phyloP scores from a whole-genome alignment of 2,888 invertebrate species.

The Alcis repandata region DNA sequence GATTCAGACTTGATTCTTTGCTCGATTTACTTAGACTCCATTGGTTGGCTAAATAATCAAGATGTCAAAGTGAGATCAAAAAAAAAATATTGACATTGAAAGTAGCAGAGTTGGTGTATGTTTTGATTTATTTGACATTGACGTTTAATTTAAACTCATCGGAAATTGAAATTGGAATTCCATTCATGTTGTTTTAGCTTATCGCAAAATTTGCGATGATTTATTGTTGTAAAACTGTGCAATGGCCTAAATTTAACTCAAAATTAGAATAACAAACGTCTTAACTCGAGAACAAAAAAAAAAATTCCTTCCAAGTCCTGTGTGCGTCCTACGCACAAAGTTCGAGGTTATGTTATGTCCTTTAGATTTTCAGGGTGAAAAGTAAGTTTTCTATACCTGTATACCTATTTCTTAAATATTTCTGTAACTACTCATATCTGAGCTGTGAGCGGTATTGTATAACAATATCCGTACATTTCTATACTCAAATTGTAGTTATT shows the following conservation, averaged over 20 bases:
- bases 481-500: neutral
- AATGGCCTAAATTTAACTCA: constrained; percentile 42
- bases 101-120: neutral
- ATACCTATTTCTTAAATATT: constrained; percentile 18
- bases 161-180: constrained; percentile 42
- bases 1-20: no score
- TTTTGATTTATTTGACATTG: constrained; percentile 29
- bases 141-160: neutral
- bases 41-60: no score
- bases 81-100: neutral
- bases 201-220: constrained; percentile 55
- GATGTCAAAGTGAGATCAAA: neutral
- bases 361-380: constrained; percentile 67
- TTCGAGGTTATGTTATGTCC: constrained; percentile 77
- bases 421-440: constrained; percentile 16
- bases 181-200: constrained; percentile 51
- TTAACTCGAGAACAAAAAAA: neutral
- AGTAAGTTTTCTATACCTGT: constrained; percentile 60
- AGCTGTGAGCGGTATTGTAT: neutral
- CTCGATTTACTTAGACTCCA: no score
- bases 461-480: neutral
- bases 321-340: constrained; percentile 57
- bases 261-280: neutral
- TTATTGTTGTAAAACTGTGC: constrained; percentile 46
- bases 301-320: constrained; percentile 6